phyloP scores from a whole-genome alignment of 2,888 invertebrate genomes.

The Serripes groenlandicus region DNA sequence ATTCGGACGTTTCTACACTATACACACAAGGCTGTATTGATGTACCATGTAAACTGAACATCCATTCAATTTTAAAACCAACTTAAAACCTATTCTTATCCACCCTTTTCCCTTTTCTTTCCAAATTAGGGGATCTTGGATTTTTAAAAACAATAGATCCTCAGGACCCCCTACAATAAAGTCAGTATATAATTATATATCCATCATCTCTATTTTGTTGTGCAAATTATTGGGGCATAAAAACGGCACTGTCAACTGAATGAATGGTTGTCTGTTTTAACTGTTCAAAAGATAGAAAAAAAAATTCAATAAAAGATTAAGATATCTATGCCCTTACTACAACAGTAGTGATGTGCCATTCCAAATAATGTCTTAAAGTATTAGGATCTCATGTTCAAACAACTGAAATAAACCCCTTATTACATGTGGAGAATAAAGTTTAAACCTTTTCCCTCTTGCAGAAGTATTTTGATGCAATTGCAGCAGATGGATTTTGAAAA shows the following conservation, averaged over 20 bases:
- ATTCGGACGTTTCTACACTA: conserved; percentile 9
- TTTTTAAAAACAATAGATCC: no score
- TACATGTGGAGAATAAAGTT: not conserved
- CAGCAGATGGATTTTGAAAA: no score
- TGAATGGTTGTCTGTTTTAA: not conserved
- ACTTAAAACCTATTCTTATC: conserved; percentile 4
- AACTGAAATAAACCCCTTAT: conserved; percentile 35
- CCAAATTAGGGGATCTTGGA: no score
- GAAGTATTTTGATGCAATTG: no score
- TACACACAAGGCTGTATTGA: conserved; percentile 19
- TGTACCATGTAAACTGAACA: conserved; percentile 6
- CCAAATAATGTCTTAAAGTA: conserved; percentile 2
- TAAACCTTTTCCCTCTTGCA: not conserved
- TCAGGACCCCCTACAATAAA: not conserved
- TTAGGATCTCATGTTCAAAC: conserved; percentile 13
- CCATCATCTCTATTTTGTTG: not conserved
- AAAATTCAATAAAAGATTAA: not conserved
- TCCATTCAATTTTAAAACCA: conserved; percentile 25
- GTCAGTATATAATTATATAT: conserved; percentile 1
- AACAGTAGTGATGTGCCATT: not conserved
- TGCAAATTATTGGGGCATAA: conserved; percentile 12
- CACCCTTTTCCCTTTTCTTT: conserved; percentile 9
- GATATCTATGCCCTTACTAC: not conserved
- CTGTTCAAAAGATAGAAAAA: not conserved
- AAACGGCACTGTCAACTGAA: conserved; percentile 7